A percentile compares a stretch with the other conserved stretches of the same genome.
phyloP scores from a whole-genome alignment of 2,888 invertebrate genomes.

The Leptopilina syphax region DNA sequence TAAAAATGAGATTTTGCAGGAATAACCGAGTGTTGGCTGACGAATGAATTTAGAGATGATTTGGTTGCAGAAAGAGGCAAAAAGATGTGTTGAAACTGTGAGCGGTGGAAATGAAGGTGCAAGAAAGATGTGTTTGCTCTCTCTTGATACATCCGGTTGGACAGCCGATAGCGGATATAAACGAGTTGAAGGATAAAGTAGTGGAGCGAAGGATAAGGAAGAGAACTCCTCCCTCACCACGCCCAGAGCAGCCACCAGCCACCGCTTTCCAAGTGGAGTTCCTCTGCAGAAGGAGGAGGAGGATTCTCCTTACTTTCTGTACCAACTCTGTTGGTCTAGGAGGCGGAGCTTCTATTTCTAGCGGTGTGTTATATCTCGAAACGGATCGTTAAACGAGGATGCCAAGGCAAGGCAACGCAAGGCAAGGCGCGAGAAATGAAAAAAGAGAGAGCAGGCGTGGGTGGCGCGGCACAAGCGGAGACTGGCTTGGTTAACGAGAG shows the following conservation, averaged over 20 bases:
- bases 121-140: conserved; percentile 30
- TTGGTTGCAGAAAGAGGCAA: too few species aligned
- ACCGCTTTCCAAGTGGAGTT: conserved; percentile 57
- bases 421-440: conserved; percentile 51
- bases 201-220: conserved; percentile 53
- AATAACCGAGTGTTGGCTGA: too few species aligned
- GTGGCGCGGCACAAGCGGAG: not conserved
- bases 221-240: conserved; percentile 71
- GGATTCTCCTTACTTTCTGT: conserved; percentile 57
- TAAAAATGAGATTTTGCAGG: too few species aligned
- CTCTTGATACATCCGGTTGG: conserved; percentile 53
- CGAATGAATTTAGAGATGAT: too few species aligned
- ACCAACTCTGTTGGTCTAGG: conserved; percentile 64
- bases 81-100: too few species aligned
- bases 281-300: conserved; percentile 62
- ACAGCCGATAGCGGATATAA: conserved; percentile 58
- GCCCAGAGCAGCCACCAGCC: conserved; percentile 66
- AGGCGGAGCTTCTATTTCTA: conserved; percentile 75
- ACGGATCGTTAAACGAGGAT: conserved; percentile 45
- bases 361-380: conserved; percentile 51
- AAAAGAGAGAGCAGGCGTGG: conserved; percentile 44
- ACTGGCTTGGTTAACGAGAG: conserved; percentile 48
- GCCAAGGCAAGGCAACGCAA: conserved; percentile 38
- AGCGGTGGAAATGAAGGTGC: conserved; percentile 31
- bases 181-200: conserved; percentile 57